Evolutionary conservation across 64 coral and sea anemone genomes (phyloP).

Genomic region (Actinia equina): DNA sequence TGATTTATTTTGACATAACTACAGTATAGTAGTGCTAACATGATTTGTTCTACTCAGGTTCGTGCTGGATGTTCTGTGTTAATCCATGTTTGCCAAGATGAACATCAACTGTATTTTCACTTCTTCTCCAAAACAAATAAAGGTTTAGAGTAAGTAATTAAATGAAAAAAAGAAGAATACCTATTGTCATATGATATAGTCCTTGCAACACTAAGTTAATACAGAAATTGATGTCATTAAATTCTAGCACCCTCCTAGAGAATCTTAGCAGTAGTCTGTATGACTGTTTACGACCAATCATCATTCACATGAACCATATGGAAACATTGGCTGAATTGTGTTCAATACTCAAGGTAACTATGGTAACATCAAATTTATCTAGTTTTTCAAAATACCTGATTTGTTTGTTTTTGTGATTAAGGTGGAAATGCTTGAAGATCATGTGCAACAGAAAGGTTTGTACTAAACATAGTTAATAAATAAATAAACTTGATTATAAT

Average conservation of each 20-base stretch:
- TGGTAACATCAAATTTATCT: not conserved
- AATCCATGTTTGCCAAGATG: slow-evolving; percentile 95
- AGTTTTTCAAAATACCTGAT: not conserved
- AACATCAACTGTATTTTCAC: slow-evolving; percentile 90
- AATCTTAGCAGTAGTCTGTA: slow-evolving; percentile 81
- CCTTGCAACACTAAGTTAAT: no score
- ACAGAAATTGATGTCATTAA: not conserved
- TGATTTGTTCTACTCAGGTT: slow-evolving; percentile 46
- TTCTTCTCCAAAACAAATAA: slow-evolving; percentile 87
- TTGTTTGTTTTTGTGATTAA: slow-evolving; percentile 20
- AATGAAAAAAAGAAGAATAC: not conserved
- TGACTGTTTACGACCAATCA: slow-evolving; percentile 89
- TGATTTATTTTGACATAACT: no score
- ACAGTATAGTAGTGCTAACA: no score
- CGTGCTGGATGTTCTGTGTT: slow-evolving; percentile 91
- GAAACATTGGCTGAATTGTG: slow-evolving; percentile 96
- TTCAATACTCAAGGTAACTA: slow-evolving; percentile 88
- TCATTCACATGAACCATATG: slow-evolving; percentile 99
- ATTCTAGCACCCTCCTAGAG: slow-evolving; percentile 71
- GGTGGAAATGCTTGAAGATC: slow-evolving; percentile 99
- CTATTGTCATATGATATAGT: no score
- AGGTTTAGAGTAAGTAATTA: not conserved
- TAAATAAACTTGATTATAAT: no score
- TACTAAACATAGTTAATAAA: not conserved
- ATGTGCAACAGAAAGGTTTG: slow-evolving; percentile 93